These are phyloP conservation scores for Columba guinea DNA, from an alignment of 2,797 vertebrate species.

Conservation along the genomic window DNA sequence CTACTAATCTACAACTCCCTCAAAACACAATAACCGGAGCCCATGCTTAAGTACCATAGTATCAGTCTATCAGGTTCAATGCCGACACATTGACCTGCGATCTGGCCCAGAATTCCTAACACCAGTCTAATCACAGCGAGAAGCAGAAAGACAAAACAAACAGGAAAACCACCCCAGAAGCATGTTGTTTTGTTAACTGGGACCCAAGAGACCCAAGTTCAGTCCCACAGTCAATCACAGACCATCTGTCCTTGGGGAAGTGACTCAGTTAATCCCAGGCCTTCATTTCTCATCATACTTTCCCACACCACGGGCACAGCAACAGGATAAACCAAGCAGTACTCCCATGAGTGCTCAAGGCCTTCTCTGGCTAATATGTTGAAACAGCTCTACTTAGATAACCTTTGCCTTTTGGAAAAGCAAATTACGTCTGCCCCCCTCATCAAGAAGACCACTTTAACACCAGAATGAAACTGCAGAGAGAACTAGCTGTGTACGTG, in stretches of 20 bases:
- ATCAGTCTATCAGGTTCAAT: not conserved
- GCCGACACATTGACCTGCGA: not conserved
- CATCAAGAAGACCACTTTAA: not conserved
- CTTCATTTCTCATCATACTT: constrained; percentile 12
- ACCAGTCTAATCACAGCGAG: not conserved
- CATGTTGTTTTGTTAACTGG: constrained; percentile 13
- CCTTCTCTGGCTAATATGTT: not conserved
- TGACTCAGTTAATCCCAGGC: not conserved
- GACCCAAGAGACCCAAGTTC: constrained; percentile 26
- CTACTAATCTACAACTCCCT: not conserved
- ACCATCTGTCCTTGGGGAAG: constrained; percentile 3
- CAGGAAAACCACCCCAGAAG: not conserved
- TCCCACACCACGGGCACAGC: not conserved
- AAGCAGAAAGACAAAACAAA: constrained; percentile 37
- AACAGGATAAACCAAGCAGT: not conserved
- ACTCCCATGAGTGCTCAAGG: not conserved
- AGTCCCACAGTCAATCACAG: not conserved
- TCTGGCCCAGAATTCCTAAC: not conserved
- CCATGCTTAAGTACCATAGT: not conserved
- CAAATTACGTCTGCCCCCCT: not conserved
- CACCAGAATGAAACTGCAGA: not conserved
- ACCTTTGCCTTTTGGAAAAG: not conserved
- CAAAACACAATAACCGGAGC: not conserved
- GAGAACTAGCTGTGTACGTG: not conserved
- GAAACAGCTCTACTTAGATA: not conserved